These are phyloP conservation scores for Scolopax bukidnonensis DNA, from an alignment of 2,797 vertebrate species.

Conservation along the genomic window DNA sequence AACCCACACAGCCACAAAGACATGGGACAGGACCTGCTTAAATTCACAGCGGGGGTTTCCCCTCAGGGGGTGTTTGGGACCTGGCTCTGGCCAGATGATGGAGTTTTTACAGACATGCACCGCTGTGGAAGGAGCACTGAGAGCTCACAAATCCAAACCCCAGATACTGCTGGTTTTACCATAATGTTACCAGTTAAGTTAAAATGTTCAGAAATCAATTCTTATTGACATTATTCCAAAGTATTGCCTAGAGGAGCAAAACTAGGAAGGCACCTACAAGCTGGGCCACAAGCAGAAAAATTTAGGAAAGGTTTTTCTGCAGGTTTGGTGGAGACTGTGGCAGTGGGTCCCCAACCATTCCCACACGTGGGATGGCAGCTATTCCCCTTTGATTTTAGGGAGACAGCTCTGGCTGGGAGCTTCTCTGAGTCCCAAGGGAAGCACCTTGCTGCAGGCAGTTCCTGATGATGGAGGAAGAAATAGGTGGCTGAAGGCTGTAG, in stretches of 20 bases:
- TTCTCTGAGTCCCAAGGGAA: background rate
- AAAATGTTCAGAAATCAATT: background rate
- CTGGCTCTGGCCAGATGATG: background rate
- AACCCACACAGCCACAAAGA: background rate
- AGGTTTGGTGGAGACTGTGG: background rate
- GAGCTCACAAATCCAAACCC: background rate
- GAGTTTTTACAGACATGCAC: background rate
- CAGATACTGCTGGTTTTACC: background rate
- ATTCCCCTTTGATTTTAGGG: background rate
- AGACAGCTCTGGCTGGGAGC: background rate
- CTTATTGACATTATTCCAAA: background rate
- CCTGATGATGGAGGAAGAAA: background rate
- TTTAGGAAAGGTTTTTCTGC: background rate
- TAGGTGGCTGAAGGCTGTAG: background rate
- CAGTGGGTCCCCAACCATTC: background rate
- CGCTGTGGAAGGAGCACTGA: background rate
- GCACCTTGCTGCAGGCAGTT: background rate
- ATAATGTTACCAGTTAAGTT: background rate
- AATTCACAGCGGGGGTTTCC: background rate
- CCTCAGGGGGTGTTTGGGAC: background rate
- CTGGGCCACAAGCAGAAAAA: background rate
- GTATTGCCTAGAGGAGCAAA: background rate
- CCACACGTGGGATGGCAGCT: background rate
- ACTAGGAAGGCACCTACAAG: background rate
- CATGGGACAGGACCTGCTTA: background rate